phyloP scores from a whole-genome alignment of 23 tunicate genomes.

The Styela plicata region DNA sequence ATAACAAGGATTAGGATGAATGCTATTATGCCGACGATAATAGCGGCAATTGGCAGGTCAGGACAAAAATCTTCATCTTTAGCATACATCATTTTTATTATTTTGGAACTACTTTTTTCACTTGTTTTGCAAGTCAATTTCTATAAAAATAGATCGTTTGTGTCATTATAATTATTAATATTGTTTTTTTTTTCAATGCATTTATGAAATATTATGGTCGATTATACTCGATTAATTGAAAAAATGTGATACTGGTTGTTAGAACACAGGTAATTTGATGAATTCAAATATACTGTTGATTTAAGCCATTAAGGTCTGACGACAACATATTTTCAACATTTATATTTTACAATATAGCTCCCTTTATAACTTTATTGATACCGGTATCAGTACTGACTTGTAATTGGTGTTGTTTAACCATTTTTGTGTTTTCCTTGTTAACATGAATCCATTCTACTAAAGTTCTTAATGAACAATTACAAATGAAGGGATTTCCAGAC shows the following conservation, averaged over 20 bases:
- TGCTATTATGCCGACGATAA: conserved; percentile 28
- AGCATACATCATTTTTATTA: not conserved
- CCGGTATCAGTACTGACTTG: no score
- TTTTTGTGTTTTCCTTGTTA: conserved; percentile 23
- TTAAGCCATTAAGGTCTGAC: no score
- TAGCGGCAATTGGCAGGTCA: conserved; percentile 8
- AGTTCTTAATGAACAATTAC: conserved; percentile 61
- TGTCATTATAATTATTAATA: no score
- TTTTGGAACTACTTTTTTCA: not conserved
- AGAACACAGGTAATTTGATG: no score
- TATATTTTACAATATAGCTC: no score
- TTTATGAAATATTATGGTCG: no score
- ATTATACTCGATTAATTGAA: no score
- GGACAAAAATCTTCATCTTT: conserved; percentile 46
- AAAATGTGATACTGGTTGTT: no score
- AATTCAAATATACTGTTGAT: no score
- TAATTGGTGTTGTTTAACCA: conserved; percentile 26
- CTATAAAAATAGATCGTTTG: not conserved
- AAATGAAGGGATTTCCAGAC: conserved; percentile 61
- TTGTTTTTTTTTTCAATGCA: no score
- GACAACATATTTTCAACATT: no score
- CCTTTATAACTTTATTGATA: no score
- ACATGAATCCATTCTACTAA: conserved; percentile 62
- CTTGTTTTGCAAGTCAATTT: conserved; percentile 9
- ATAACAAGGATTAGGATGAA: conserved; percentile 30